Conservation (phyloP, 2,797 vertebrate genomes). For the Sciurus vulgaris region DNA sequence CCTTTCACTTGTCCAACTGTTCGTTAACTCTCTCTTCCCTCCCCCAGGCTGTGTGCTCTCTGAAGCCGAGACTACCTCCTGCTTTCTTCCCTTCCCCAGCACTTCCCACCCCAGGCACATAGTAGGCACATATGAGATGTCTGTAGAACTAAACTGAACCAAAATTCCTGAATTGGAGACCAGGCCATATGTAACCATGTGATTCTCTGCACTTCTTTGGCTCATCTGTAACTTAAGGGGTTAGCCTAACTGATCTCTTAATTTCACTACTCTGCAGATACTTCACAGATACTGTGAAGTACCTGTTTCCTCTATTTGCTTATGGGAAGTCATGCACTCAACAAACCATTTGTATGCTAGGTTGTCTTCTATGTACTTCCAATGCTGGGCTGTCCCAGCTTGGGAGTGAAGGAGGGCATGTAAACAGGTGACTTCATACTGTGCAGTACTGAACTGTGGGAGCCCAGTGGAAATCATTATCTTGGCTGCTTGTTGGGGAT, state of each 20-base stretch:
- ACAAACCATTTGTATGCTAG: background rate
- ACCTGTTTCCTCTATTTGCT: conserved; percentile 23
- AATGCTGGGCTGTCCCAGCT: background rate
- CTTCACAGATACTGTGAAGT: background rate
- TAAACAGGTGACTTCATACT: background rate
- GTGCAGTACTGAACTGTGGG: background rate
- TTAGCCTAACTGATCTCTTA: conserved; percentile 27
- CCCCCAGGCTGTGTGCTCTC: background rate
- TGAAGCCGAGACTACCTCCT: conserved; percentile 7
- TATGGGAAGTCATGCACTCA: background rate
- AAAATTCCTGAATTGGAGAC: background rate
- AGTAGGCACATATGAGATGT: conserved; percentile 41
- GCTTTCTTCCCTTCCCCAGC: background rate
- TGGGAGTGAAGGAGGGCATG: background rate
- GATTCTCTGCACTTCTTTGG: conserved; percentile 46
- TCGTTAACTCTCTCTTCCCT: conserved; percentile 31
- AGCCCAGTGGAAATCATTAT: background rate
- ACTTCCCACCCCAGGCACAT: background rate
- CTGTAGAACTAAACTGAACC: conserved; percentile 13
- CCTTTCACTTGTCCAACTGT: conserved; percentile 55
- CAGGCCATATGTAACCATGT: background rate
- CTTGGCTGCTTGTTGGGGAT: background rate
- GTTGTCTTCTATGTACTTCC: background rate
- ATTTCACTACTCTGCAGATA: background rate
- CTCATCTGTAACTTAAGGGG: background rate